Evolutionary conservation across 1,140 invertebrate species (phyloP), one percentile per base, ranked within the genome.

Genomic region (Glomeris maerens): DNA sequence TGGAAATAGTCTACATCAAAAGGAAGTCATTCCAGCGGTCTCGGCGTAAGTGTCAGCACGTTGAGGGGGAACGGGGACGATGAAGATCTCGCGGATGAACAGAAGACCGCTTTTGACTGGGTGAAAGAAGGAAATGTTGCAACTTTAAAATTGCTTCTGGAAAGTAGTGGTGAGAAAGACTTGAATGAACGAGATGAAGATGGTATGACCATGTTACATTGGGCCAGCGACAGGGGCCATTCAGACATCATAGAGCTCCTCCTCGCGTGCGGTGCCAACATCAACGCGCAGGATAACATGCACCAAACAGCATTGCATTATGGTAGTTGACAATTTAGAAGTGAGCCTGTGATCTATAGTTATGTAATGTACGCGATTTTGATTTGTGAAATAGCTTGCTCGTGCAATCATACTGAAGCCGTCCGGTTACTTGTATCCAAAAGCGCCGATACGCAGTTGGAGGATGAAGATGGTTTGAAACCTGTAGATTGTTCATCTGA

Each of bases 71-170:
- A 21, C 5, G 5, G 5, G 4, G 4, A 17, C 25, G 5, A 5
- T 10, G 40, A 42, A 10, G 20, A 7, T 4, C 5, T 42, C 20
- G 4, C 5, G 5, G 40, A 42, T 17, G 40, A 10, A 21, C 4
- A 42, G 4, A 42, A 42, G 25, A 42, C 40, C 17, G 20, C 20
- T 17, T 42, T 42, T 42, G 40, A 42, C 5, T 42, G 40, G 40
- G 40, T 42, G 5, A 42, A 42, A 25, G 40, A 42, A 42, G 40
- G 40, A 5, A 42, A 17, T 5, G 17, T 21, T 5, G 40, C 20
- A 5, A 17, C 10, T 5, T 17, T 42, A 4, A 42, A 42, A 5
- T 21, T 21, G 5, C 17, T 42, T 5, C 17, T 42, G n/a, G n/a
- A n/a, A n/a, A n/a, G n/a, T n/a, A n/a, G n/a, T 42, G 40, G 17